Evolutionary conservation across 64 coral and sea anemone genomes (phyloP).

Genomic region (Pachyseris speciosa): DNA sequence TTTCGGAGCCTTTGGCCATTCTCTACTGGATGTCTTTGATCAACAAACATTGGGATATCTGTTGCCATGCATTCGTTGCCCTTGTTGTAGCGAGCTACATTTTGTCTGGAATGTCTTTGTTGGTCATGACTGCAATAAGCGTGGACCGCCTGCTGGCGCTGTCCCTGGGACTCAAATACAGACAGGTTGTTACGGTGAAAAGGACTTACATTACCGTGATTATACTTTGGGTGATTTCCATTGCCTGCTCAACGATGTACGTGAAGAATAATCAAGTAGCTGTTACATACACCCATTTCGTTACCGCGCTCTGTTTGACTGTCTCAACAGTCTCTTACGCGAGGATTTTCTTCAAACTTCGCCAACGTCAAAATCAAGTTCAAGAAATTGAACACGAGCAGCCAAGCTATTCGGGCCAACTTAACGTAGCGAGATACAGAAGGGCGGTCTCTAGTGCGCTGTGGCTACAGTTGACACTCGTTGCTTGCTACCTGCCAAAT

Average conservation of each 20-base stretch:
- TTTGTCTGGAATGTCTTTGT: not conserved
- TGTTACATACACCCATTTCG: not conserved
- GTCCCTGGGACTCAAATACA: not conserved
- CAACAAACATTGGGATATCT: not conserved
- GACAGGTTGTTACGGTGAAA: not conserved
- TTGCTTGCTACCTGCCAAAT: not conserved
- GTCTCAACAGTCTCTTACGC: not conserved
- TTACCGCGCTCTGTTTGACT: not conserved
- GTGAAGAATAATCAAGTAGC: not conserved
- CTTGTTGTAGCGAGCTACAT: not conserved
- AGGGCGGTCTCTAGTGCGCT: not conserved
- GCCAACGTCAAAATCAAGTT: not conserved
- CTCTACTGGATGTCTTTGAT: not conserved
- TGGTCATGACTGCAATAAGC: not conserved
- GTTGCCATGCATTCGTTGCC: not conserved
- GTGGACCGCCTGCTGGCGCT: slow-evolving; percentile 13
- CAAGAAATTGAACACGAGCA: not conserved
- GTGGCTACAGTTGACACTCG: not conserved
- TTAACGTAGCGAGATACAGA: not conserved
- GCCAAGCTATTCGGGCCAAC: too few relatives aligned
- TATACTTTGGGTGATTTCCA: not conserved
- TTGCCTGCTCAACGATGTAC: not conserved
- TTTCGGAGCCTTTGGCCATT: not conserved
- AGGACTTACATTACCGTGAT: not conserved
- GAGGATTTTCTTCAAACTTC: not conserved